Base-by-base conservation (phyloP, 2,888 invertebrate species). In the Disparrhopalites patrizii region DNA sequence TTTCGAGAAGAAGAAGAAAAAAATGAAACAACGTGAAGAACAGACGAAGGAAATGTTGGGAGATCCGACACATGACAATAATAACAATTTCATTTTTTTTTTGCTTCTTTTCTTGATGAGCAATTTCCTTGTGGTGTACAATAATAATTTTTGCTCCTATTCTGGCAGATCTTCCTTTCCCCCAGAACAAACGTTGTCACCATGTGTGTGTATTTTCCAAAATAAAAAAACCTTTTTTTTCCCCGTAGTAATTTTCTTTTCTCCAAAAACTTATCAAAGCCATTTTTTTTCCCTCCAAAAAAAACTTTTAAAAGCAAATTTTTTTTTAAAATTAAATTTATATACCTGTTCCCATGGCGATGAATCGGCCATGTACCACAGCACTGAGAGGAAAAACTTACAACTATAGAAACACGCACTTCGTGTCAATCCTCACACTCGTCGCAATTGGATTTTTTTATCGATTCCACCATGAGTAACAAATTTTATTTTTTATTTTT, bases 341-440 rank as follows among this genome's bases (percentile, higher is more conserved):
- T 43, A 30, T 74, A 74, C 74, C 74, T 74, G 74, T 73, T 70
- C 73, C 74, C 74, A 74, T 74, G 74, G 74, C 73, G 72, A 71
- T 73, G 71, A 72, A 69, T 62, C 67, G 70, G 73, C 73, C 74
- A 74, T 73, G 74, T 73, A 71, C 71, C 69, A 74, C 74, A 74
- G 74, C 73, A 68, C 65, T n/a, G n/a, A 61, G 43, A 52, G 47
- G 7, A 60, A 58, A 58, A 51, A 58, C 43, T 43, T 58, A 61
- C 36, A 61, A 61, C 60, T 60, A 61, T 27, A 18, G 27, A 52
- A 28, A 27, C 43, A 8, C 3, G 20, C 47, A 47, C 47, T 47
- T n/a, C 23, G 47, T 2, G 3, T 20, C 47, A 47, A 47, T 23
- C 47, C 47, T 47, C 47, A 47, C 47, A 23, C 23, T 47, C 25